Base-by-base conservation (phyloP, 2,113 vertebrate genomes). In the Catharus minimus region DNA sequence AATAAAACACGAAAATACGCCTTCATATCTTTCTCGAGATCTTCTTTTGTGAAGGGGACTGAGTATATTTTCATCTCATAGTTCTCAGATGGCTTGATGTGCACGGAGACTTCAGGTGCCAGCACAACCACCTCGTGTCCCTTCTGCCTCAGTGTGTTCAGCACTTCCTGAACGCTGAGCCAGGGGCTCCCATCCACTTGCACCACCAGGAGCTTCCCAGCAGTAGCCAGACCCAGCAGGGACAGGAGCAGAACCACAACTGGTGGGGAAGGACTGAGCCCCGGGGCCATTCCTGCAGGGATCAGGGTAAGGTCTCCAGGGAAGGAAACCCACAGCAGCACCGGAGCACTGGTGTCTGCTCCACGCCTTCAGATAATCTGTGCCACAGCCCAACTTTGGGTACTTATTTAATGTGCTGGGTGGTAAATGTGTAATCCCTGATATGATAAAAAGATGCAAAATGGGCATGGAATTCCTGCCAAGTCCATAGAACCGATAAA, bases 151-250 rank as follows among this genome's bases (percentile, higher is more conserved):
- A 99, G 56, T 55, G 92, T 76, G 3, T 97, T 93, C 38, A 97
- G 20, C 13, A 98, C 67, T 2, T 97, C 93, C 5, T 88, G 82
- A 13, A 98, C 66, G 23, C 97, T 98, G 39, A 98, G 91, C 98
- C 99, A 99, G 18, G 97, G 99, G 66, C 99, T 99, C 38, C 98
- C 98, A 0, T 99, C 99, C 62, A 97, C 15, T 0, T 98, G 98
- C 10, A 98, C n/a, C 92, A 98, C 96, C 82, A 99, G 86, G 61
- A 99, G 72, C 49, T 97, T 98, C 17, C 98, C 98, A 4, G 91
- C 94, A 24, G 68, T 75, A 44, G 89, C 82, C 74, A 72, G 22
- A 9, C 26, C 10, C n/a, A 91, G 36, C 21, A 4, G 9, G 7
- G 4, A 17, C 20, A 58, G 75, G 24, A 93, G 88, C 17, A 96